Percentiles rank a stretch among this genome's conserved stretches.
phyloP scores from a whole-genome alignment of 2,113 vertebrate species.

The Nematolebias whitei region DNA sequence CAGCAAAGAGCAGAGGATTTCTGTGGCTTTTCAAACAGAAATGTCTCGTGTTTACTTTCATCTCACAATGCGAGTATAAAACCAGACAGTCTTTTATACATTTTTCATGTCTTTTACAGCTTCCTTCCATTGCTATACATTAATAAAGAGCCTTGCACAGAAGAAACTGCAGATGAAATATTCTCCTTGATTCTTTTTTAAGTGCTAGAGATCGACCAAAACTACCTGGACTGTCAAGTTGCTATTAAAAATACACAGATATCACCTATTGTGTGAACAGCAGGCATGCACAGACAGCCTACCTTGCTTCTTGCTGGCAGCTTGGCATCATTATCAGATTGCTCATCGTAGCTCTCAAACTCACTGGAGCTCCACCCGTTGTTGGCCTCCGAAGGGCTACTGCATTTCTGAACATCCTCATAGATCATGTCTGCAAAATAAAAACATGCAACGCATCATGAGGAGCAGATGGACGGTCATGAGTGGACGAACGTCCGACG shows the following conservation, averaged over 20 bases:
- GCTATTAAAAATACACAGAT: slow-evolving; percentile 15
- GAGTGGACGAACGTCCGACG: background rate
- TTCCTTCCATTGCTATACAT: slow-evolving; percentile 44
- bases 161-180: slow-evolving; percentile 41
- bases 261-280: background rate
- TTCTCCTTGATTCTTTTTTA: slow-evolving; percentile 44
- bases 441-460: background rate
- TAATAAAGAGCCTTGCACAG: slow-evolving; percentile 40
- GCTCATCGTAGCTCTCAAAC: slow-evolving; percentile 96
- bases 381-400: slow-evolving; percentile 60
- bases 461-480: background rate
- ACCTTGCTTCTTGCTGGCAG: slow-evolving; percentile 78
- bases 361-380: slow-evolving; percentile 96
- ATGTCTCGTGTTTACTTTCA: slow-evolving; percentile 60
- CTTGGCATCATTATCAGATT: slow-evolving; percentile 85
- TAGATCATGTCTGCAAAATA: slow-evolving; percentile 80
- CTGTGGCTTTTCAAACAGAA: slow-evolving; percentile 46
- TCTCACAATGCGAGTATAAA: slow-evolving; percentile 42
- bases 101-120: slow-evolving; percentile 49
- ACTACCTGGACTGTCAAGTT: slow-evolving; percentile 16
- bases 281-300: slow-evolving; percentile 18
- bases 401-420: slow-evolving; percentile 83
- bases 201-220: slow-evolving; percentile 25
- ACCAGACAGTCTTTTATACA: slow-evolving; percentile 35
- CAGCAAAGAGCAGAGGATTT: slow-evolving; percentile 32